Conservation (phyloP, 2,797 vertebrate species). For the Poecilia velifera region DNA sequence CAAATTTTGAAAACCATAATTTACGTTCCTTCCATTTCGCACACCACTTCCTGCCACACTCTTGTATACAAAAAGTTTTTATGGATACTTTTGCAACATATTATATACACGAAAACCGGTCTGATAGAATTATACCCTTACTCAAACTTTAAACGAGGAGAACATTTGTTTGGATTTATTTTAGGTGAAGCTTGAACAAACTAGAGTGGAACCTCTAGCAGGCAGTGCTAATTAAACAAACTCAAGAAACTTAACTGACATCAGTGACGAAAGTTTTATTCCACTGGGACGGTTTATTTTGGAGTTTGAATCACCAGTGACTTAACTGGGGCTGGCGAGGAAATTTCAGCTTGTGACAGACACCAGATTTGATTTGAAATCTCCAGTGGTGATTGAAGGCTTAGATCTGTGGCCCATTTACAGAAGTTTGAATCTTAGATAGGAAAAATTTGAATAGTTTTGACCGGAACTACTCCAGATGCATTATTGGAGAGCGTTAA, state of each 20-base stretch:
- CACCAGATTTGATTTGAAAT: slow-evolving; percentile 82
- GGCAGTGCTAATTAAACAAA: slow-evolving; percentile 54
- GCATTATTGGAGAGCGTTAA: slow-evolving; percentile 85
- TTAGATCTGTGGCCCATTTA: slow-evolving; percentile 89
- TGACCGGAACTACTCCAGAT: slow-evolving; percentile 83
- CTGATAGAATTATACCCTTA: background rate
- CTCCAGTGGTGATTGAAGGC: slow-evolving; percentile 80
- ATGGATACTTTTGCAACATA: background rate
- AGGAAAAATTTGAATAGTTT: slow-evolving; percentile 80
- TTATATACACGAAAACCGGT: background rate
- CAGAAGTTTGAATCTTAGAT: slow-evolving; percentile 83
- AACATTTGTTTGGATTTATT: slow-evolving; percentile 6
- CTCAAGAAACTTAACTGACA: slow-evolving; percentile 63
- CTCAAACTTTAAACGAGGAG: slow-evolving; percentile 5
- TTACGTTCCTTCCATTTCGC: background rate
- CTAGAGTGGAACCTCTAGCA: slow-evolving; percentile 21
- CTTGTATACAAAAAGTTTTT: background rate
- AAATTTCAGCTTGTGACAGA: slow-evolving; percentile 79
- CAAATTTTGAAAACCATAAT: too few relatives aligned
- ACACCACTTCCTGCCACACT: background rate
- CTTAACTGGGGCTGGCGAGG: slow-evolving; percentile 83
- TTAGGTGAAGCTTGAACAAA: slow-evolving; percentile 7
- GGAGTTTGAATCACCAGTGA: slow-evolving; percentile 81
- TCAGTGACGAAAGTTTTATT: slow-evolving; percentile 76
- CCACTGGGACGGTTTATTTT: slow-evolving; percentile 81